These are phyloP conservation scores for Chloebia gouldiae DNA, from an alignment of 2,113 vertebrate genomes.

Conservation along the genomic window DNA sequence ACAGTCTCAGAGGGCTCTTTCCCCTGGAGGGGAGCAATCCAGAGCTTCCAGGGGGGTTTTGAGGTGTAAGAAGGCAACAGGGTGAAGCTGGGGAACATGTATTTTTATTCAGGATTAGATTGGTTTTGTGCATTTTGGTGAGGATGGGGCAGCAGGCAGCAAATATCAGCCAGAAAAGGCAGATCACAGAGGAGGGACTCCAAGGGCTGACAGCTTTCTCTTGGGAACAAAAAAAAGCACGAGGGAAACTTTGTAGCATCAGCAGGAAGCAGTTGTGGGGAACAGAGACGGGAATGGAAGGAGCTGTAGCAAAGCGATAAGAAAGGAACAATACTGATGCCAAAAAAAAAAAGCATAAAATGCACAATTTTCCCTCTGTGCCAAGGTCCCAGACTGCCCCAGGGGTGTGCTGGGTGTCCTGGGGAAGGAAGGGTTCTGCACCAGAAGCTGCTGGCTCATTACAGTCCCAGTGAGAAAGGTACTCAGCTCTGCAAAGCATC, in stretches of 20 bases:
- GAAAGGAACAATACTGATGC: neutral
- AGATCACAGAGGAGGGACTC: neutral
- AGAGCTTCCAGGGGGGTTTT: neutral
- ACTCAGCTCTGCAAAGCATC: neutral
- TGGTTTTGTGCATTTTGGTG: neutral
- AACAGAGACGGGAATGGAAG: neutral
- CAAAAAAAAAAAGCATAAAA: neutral
- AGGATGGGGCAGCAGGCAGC: neutral
- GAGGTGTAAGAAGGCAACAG: neutral
- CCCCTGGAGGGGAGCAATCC: fast-evolving
- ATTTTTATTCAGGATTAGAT: neutral
- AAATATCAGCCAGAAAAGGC: neutral
- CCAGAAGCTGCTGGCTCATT: neutral
- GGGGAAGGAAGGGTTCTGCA: neutral
- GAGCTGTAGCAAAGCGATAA: neutral
- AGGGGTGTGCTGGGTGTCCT: neutral
- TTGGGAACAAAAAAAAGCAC: neutral
- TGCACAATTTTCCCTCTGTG: neutral
- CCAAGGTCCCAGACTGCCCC: neutral
- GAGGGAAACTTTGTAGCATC: neutral
- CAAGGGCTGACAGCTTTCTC: neutral
- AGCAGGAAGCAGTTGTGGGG: neutral
- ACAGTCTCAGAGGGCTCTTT: neutral
- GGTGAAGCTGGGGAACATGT: neutral
- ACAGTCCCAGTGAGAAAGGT: neutral